phyloP scores from a whole-genome alignment of 2,888 invertebrate genomes.

The Heteromyza rotundicornis region DNA sequence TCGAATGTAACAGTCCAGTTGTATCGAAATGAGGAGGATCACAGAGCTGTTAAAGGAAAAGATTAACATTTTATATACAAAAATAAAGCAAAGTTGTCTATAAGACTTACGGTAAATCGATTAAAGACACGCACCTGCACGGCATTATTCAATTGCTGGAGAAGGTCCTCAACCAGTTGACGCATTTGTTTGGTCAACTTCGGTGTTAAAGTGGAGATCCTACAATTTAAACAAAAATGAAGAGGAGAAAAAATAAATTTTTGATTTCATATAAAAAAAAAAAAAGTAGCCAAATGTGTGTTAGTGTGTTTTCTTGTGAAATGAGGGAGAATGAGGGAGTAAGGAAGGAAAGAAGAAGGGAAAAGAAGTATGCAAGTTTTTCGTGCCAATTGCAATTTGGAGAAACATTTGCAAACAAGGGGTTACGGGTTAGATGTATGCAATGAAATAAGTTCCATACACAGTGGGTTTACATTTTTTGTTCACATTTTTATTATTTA shows the following conservation, averaged over 20 bases:
- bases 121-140: constrained; percentile 54
- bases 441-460: not conserved
- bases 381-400: constrained; percentile 8
- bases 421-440: not conserved
- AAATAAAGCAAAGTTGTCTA: not conserved
- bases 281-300: too few species aligned
- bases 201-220: constrained; percentile 57
- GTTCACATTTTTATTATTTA: not conserved
- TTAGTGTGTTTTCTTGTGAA: too few species aligned
- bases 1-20: constrained; percentile 57
- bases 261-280: not conserved
- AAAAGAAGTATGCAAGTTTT: not conserved
- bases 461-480: not conserved
- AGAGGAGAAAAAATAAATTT: not conserved
- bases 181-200: constrained; percentile 60
- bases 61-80: not conserved
- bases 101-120: constrained; percentile 52
- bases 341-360: not conserved
- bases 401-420: constrained; percentile 34
- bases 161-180: constrained; percentile 68
- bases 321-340: not conserved
- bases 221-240: constrained; percentile 25
- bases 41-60: constrained; percentile 44
- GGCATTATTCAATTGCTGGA: constrained; percentile 66
- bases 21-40: constrained; percentile 60